Evolutionary conservation across 2,888 invertebrate genomes (phyloP).

Genomic region (Cabera pusaria): DNA sequence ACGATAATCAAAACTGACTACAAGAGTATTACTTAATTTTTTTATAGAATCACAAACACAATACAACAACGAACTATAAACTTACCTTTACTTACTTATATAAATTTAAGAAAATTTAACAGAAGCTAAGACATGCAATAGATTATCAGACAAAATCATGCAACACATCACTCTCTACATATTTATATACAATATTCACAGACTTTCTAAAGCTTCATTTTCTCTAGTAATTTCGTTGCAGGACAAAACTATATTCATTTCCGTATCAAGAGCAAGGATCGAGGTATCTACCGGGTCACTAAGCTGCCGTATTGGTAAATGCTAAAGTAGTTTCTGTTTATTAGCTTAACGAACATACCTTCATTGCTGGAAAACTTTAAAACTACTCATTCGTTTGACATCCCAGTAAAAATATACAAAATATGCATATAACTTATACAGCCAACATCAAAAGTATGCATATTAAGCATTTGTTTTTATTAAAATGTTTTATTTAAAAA

Average conservation of each 20-base stretch:
- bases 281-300: constrained; percentile 51
- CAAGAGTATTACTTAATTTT: background rate
- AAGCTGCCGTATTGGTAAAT: constrained; percentile 83
- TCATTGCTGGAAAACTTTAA: constrained; percentile 48
- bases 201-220: constrained; percentile 24
- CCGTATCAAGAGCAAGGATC: constrained; percentile 44
- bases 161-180: constrained; percentile 11
- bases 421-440: constrained; percentile 30
- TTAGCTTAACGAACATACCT: constrained; percentile 65
- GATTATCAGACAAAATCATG: constrained; percentile 9
- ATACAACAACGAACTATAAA: background rate
- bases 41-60: constrained; percentile 7
- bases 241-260: constrained; percentile 24
- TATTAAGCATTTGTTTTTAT: constrained; percentile 50
- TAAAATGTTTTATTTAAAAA: constrained; percentile 43
- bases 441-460: constrained; percentile 71
- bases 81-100: constrained; percentile 12
- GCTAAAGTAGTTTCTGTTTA: constrained; percentile 68
- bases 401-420: constrained; percentile 18
- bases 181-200: constrained; percentile 12
- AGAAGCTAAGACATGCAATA: constrained; percentile 21
- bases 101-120: background rate
- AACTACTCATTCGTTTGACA: constrained; percentile 18
- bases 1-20: constrained; percentile 4
- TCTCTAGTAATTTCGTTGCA: constrained; percentile 29